Evolutionary conservation across 2,888 invertebrate genomes (phyloP), one percentile per base, ranked within the genome.

Genomic region (Tetropium fuscum): DNA sequence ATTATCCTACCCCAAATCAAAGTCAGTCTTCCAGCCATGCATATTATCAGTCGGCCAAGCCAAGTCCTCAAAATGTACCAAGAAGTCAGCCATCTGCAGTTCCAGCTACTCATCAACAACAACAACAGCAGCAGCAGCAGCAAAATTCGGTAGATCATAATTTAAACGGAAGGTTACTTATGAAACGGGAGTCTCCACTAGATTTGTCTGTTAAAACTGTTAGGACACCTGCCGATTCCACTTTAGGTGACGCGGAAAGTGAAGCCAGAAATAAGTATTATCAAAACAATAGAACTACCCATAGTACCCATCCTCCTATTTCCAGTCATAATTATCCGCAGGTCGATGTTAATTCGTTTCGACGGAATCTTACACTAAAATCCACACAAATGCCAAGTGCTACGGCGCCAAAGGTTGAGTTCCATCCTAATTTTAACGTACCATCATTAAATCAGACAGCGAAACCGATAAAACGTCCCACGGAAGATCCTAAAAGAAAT

Each of bases 151-250:
- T 48, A 1, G 58, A 49, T 13, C 47, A 48, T 8, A 70, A 57
- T 41, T 30, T 59, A 11, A 66, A 58, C 38, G 65, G 61, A 10
- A 53, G 65, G 40, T 44, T 68, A 5, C 72, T 80, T 58, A 78
- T 78, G 25, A 90, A 90, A 76, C 85, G 89, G 27, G 91, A 91
- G 79, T 93, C 93, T 6, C 95, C 94, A 0, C 82, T 95, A 59
- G 95, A 95, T 82, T 84, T 95, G 49, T 95, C 95, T 0, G 93
- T 95, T 40, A 94, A 95, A 80, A 95, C 94, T 1, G 90, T 95
- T 0, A 89, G 93, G 77, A 94, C 94, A 47, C 90, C 93, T 2
- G 94, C 95, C 0, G 94, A 95, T 81, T 94, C 94, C 0, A 94
- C 95, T 0, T 90, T 92, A 8, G 87, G 87, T 73, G 90, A 90